Conservation (phyloP, 2,113 vertebrate species). For the Tragelaphus imberbis region DNA sequence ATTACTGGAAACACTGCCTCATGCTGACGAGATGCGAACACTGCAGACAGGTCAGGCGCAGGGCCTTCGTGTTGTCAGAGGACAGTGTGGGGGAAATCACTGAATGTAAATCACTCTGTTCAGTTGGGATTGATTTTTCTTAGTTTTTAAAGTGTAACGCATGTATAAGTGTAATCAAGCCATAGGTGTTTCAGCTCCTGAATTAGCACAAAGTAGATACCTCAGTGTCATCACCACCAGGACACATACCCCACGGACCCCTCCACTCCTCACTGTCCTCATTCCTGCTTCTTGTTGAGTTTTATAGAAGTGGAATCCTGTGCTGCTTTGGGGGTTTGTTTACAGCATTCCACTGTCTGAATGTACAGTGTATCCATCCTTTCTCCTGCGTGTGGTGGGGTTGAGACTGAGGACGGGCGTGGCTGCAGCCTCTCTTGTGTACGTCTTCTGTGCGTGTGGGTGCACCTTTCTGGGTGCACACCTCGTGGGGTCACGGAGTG, state of each 20-base stretch:
- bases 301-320: accelerated
- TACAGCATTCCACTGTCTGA: accelerated
- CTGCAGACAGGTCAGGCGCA: conserved; percentile 85
- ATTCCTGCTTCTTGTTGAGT: accelerated
- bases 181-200: no score
- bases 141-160: neutral
- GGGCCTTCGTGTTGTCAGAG: no score
- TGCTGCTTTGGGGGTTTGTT: accelerated
- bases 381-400: accelerated
- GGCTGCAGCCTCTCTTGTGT: accelerated
- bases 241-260: accelerated
- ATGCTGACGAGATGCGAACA: conserved; percentile 91
- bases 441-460: accelerated
- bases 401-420: accelerated
- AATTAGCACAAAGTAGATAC: neutral
- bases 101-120: neutral
- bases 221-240: neutral
- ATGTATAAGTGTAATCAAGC: accelerated
- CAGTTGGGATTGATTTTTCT: neutral
- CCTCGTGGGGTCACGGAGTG: accelerated
- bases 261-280: neutral
- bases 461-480: accelerated
- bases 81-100: neutral
- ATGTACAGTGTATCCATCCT: accelerated
- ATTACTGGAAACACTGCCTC: conserved; percentile 96